Conservation (phyloP, 2,888 invertebrate species). For the Mythimna lalbum region DNA sequence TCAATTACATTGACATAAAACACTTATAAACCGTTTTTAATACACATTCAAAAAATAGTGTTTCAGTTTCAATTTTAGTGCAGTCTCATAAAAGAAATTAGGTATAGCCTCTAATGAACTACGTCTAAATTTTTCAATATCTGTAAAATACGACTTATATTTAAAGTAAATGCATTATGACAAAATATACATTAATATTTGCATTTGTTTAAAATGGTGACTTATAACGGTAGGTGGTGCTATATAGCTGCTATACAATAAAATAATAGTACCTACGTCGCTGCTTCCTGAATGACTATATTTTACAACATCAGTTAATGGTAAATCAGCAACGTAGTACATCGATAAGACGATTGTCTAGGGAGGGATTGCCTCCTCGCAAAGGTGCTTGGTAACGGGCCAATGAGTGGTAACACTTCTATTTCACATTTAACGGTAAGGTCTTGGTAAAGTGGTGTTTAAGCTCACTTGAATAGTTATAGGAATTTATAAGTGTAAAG, state of each 20-base stretch:
- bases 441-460: conserved; percentile 44
- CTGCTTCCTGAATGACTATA: conserved; percentile 15
- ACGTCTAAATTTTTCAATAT: conserved; percentile 55
- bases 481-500: conserved; percentile 2
- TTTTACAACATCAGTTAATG: conserved; percentile 10
- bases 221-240: conserved; percentile 37
- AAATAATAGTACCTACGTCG: conserved; percentile 10
- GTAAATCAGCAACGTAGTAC: conserved; percentile 15
- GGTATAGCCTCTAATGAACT: conserved; percentile 69
- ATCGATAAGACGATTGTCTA: conserved; percentile 11
- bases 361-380: conserved; percentile 14
- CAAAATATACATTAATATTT: conserved; percentile 55
- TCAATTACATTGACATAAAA: conserved; percentile 64
- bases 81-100: conserved; percentile 67
- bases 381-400: conserved; percentile 57
- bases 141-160: conserved; percentile 56
- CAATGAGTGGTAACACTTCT: conserved; percentile 59
- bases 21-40: conserved; percentile 43
- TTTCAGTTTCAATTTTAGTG: conserved; percentile 49
- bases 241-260: conserved; percentile 7
- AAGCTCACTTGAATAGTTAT: conserved; percentile 7
- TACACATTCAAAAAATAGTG: conserved; percentile 49
- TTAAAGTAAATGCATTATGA: conserved; percentile 69
- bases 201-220: conserved; percentile 52
- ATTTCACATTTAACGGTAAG: conserved; percentile 30